These are phyloP conservation scores for Drosophila flavopinicola DNA, from an alignment of 2,888 invertebrate genomes.

Conservation along the genomic window DNA sequence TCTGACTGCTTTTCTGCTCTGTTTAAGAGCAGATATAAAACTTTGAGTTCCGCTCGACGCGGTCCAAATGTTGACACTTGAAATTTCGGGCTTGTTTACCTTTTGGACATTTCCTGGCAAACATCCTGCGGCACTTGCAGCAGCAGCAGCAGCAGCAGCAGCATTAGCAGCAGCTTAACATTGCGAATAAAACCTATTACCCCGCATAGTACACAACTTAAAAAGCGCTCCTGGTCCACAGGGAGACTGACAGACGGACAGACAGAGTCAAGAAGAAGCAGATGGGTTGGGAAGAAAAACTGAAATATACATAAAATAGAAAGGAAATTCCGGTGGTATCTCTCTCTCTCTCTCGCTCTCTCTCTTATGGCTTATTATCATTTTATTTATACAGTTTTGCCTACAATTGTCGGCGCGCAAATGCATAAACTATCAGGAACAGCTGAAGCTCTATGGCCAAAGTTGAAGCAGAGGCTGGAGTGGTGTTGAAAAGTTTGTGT, in stretches of 20 bases:
- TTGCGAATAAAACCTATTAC: constrained; percentile 20
- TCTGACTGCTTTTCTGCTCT: constrained; percentile 24
- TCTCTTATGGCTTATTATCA: constrained; percentile 21
- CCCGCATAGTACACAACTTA: constrained; percentile 7
- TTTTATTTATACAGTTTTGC: constrained; percentile 12
- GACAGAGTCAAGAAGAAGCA: constrained; percentile 11
- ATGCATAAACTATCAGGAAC: constrained; percentile 30
- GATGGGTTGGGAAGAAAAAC: neutral
- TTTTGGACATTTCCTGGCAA: constrained; percentile 60
- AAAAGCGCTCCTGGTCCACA: constrained; percentile 21
- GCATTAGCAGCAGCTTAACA: constrained; percentile 7
- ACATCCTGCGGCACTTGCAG: constrained; percentile 48
- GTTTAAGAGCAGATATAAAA: constrained; percentile 48
- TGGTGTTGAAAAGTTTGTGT: constrained; percentile 46
- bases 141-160: constrained; percentile 12
- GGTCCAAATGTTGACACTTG: constrained; percentile 59
- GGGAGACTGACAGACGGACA: neutral
- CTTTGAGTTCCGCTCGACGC: constrained; percentile 38
- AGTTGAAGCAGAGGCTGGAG: no score
- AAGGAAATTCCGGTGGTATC: constrained; percentile 28
- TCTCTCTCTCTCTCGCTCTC: no score
- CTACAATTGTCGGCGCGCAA: constrained; percentile 22
- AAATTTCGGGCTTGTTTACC: constrained; percentile 49
- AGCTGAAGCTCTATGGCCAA: no score
- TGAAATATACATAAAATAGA: constrained; percentile 12